Base-by-base conservation (phyloP, 2,888 invertebrate genomes). In the Hypomecis atomaria region DNA sequence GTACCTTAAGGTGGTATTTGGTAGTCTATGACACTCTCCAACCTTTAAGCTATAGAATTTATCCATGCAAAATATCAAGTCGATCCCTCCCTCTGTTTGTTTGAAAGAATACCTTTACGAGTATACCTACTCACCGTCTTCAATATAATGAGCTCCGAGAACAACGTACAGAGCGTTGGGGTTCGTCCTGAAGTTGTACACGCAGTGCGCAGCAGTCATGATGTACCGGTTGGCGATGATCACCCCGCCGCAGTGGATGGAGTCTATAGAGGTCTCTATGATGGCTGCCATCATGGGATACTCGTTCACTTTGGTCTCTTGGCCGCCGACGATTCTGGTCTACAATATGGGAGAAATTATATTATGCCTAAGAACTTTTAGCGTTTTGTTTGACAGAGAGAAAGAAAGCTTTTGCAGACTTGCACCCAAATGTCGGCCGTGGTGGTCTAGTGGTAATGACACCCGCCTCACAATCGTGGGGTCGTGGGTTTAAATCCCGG, bases 271-370 rank as follows among this genome's bases (percentile, higher is more conserved):
- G 6, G 34, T 13, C 8, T 64, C 59, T 5, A 61, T 23, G 8
- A 65, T 48, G 2, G 40, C 65, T 0, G 53, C 60, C 61, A 65
- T 56, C 65, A 65, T 65, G 0, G 60, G 34, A n/a, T 48, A 65
- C 44, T 61, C 65, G 54, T 65, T 57, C 8, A 9, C 6, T 34
- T n/a, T 23, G 9, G 65, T 53, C 23, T 61, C 60, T 48, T 53
- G 42, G 1, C 65, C 65, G 36, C 60, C 60, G 0, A 65, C 64
- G 45, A 64, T 56, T 50, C 64, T 49, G 9, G n/a, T 56, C 56
- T 48, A 36, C 6, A 47, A 60, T 10, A 40, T 13, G 8, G 6
- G n/a, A n/a, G n/a, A n/a, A n/a, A n/a, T n/a, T n/a, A n/a, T n/a
- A n/a, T n/a, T n/a, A n/a, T n/a, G n/a, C n/a, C n/a, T n/a, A n/a